Evolutionary conservation across 1,140 invertebrate genomes (phyloP), one percentile per base, ranked within the genome.

Genomic region (Chionoecetes opilio): DNA sequence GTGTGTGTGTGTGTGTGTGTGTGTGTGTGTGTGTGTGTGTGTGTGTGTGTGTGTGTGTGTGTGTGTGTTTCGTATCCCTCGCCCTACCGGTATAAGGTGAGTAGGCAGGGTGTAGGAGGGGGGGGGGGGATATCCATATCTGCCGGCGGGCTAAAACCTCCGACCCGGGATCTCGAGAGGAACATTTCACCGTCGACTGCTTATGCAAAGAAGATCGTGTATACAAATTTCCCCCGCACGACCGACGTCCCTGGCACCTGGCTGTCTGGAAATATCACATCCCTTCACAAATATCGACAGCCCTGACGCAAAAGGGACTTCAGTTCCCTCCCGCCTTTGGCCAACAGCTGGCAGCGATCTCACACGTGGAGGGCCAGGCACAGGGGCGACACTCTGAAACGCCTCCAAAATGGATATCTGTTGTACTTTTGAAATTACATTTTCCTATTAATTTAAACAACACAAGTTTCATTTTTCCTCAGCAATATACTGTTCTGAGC

Each of bases 1-100:
- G 63, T 75, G 63, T 75, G 63, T 75, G 63, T 75, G 63, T 75
- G 63, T 75, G 63, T 75, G 63, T 75, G 63, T 75, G 63, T 75
- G 63, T 75, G 26, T 88, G 35, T 88, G 41, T 88, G 32, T 41
- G 26, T 88, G 35, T 88, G 86, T 35, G 86, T 37, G 35, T 88
- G 86, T 37, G 85, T 87, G 85, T 87, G 85, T 87, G 85, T 87
- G 85, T 87, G 84, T 86, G 84, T 86, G 84, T 34, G 84, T 29
- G 82, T 6, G 82, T 6, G 82, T 8, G 82, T 8, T 85, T 53
- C n/a, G 46, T 17, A 41, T 53, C 9, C 46, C 46, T 53, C 21
- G 21, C 46, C 46, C 21, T 53, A 53, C 41, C 14, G 41, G 46
- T 53, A 17, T 9, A 41, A 88, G 86, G 41, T n/a, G n/a, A 17